Evolutionary conservation across 2,888 invertebrate genomes (phyloP).

Genomic region (Amblyteles armatorius): DNA sequence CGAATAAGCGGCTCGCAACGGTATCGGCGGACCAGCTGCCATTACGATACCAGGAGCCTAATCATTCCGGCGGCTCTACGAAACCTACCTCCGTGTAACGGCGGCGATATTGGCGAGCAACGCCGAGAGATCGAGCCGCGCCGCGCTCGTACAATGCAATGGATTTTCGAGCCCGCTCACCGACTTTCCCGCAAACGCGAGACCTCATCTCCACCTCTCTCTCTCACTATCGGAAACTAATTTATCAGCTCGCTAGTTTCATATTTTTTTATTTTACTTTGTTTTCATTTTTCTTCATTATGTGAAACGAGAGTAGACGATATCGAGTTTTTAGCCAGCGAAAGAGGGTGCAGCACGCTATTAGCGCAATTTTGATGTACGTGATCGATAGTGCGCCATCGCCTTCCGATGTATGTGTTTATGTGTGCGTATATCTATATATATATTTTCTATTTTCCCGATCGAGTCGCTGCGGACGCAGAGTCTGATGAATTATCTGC

Average conservation of each 20-base stretch:
- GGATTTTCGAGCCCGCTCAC: slow-evolving; percentile 17
- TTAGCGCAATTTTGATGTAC: slow-evolving; percentile 56
- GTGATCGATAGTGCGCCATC: slow-evolving; percentile 56
- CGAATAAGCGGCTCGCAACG: slow-evolving; percentile 41
- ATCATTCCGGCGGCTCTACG: neutral
- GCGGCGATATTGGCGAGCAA: neutral
- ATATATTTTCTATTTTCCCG: slow-evolving; percentile 5
- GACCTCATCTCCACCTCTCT: neutral
- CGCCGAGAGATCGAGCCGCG: neutral
- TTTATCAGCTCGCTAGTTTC: slow-evolving; percentile 15
- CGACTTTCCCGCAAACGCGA: slow-evolving; percentile 53
- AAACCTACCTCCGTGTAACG: neutral
- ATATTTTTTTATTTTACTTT: slow-evolving; percentile 1
- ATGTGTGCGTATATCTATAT: too few species aligned
- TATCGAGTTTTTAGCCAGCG: slow-evolving; percentile 33
- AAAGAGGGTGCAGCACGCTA: slow-evolving; percentile 57
- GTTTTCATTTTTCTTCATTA: slow-evolving; percentile 11
- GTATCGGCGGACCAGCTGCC: slow-evolving; percentile 33
- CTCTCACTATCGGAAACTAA: slow-evolving; percentile 50
- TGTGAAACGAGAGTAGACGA: slow-evolving; percentile 11
- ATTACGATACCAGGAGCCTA: slow-evolving; percentile 29
- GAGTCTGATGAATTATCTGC: slow-evolving; percentile 50
- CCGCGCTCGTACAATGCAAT: slow-evolving; percentile 21
- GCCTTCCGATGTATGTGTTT: neutral
- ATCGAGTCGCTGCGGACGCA: slow-evolving; percentile 23